Conservation (phyloP, 2,888 invertebrate genomes). For the Agrypnus murinus region DNA sequence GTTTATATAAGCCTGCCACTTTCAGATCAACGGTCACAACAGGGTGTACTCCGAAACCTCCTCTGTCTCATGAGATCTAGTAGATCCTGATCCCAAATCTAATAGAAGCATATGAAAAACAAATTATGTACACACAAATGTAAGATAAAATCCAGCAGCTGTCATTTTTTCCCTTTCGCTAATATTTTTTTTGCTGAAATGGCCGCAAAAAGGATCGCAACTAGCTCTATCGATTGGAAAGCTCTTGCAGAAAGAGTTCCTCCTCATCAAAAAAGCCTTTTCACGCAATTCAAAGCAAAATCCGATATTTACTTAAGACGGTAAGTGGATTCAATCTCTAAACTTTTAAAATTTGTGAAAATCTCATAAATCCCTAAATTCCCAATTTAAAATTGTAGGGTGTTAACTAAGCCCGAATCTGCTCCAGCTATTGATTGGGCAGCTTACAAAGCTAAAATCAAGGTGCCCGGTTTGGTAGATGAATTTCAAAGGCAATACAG, state of each 20-base stretch:
- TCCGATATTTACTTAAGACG: constrained; percentile 88
- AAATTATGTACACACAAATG: too few relatives aligned
- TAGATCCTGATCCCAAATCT: too few relatives aligned
- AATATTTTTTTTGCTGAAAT: constrained; percentile 26
- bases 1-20: too few relatives aligned
- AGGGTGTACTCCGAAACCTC: too few relatives aligned
- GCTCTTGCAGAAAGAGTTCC: constrained; percentile 89
- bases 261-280: constrained; percentile 80
- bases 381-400: constrained; percentile 73
- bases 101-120: too few relatives aligned
- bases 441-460: constrained; percentile 82
- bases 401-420: constrained; percentile 83
- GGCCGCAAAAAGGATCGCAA: constrained; percentile 75
- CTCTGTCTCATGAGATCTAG: too few relatives aligned
- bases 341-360: constrained; percentile 63
- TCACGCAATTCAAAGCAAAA: constrained; percentile 86
- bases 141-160: too few relatives aligned
- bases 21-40: too few relatives aligned
- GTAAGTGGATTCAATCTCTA: constrained; percentile 76
- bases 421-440: constrained; percentile 91
- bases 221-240: constrained; percentile 91
- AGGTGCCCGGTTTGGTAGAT: constrained; percentile 88
- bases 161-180: neutral
- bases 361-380: too few relatives aligned
- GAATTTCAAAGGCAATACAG: constrained; percentile 91